Evolutionary conservation across 2,888 invertebrate species (phyloP).

Genomic region (Morpho helenor): DNA sequence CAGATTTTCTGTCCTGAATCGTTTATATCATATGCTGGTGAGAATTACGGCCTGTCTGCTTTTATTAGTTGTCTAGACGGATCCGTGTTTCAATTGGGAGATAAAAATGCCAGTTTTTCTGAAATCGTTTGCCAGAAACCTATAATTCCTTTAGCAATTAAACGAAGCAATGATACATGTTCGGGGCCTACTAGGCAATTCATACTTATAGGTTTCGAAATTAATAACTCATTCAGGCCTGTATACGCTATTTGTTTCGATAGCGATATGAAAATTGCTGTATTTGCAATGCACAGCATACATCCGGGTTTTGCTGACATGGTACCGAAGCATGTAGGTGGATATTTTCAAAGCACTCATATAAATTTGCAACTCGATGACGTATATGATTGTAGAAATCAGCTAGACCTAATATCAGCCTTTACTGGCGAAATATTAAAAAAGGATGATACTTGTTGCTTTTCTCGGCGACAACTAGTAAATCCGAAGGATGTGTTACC

Average conservation of each 20-base stretch:
- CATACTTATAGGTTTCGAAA: slow-evolving; percentile 36
- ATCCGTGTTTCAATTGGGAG: slow-evolving; percentile 31
- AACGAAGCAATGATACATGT: slow-evolving; percentile 31
- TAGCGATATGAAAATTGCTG: slow-evolving; percentile 31
- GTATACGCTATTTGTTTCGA: slow-evolving; percentile 46
- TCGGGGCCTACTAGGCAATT: slow-evolving; percentile 30
- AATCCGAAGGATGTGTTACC: slow-evolving; percentile 42
- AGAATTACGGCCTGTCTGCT: slow-evolving; percentile 23
- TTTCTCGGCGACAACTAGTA: slow-evolving; percentile 43
- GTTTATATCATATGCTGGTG: slow-evolving; percentile 29
- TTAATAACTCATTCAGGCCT: slow-evolving; percentile 23
- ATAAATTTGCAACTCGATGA: slow-evolving; percentile 29
- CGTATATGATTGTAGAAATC: slow-evolving; percentile 39
- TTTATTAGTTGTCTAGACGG: slow-evolving; percentile 34
- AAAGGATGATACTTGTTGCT: slow-evolving; percentile 40
- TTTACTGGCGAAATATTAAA: slow-evolving; percentile 29
- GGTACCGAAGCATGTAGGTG: slow-evolving; percentile 9
- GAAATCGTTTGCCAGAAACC: slow-evolving; percentile 40
- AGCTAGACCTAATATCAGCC: slow-evolving; percentile 30
- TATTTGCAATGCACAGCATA: slow-evolving; percentile 33
- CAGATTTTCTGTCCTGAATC: slow-evolving; percentile 37
- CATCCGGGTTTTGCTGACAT: slow-evolving; percentile 23
- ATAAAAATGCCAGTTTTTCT: slow-evolving; percentile 30
- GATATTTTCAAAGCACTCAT: slow-evolving; percentile 10
- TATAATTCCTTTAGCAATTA: slow-evolving; percentile 25